Base-by-base conservation (phyloP, 2,113 vertebrate species). In the Kryptolebias marmoratus region DNA sequence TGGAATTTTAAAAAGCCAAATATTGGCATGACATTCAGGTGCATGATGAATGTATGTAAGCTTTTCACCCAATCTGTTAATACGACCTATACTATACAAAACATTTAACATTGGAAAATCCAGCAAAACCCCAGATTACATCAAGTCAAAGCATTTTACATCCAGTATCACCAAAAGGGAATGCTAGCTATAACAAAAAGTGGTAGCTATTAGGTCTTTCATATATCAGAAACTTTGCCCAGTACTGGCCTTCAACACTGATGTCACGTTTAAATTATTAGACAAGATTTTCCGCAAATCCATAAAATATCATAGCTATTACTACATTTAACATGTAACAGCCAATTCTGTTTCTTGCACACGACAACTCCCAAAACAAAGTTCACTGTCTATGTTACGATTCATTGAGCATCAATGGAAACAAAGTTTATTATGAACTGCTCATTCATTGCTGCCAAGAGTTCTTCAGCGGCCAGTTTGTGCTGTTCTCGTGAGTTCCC, bases 401-500 rank as follows among this genome's bases (percentile, higher is more conserved):
- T 80, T 79, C 71, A 83, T 75, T 79, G 77, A 66, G 75, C 75
- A 50, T 54, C 76, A 80, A 27, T 47, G 73, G 77, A 50, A 80
- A 75, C 67, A 52, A 16, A 54, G 71, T 65, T 64, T 66, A 56
- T 68, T 62, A 63, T 72, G 73, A 85, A 70, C 71, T 66, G 72
- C 44, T 82, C 49, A 70, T 77, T 80, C 64, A 81, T 76, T 80
- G 86, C 71, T 82, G 68, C 70, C 55, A 58, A 59, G 66, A 53
- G 62, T 77, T 73, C 74, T 78, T 72, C 62, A 27, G 69, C n/a
- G 14, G 55, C 77, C 54, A 48, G 60, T 69, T 48, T 1, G 61
- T 58, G 74, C 73, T 76, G 75, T 59, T 84, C 85, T 88, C 72
- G 59, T 61, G 70, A 78, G 71, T 72, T 77, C 81, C 79, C 76